These are phyloP conservation scores for Poecilia wingei DNA, from an alignment of 2,797 vertebrate genomes.

Conservation along the genomic window DNA sequence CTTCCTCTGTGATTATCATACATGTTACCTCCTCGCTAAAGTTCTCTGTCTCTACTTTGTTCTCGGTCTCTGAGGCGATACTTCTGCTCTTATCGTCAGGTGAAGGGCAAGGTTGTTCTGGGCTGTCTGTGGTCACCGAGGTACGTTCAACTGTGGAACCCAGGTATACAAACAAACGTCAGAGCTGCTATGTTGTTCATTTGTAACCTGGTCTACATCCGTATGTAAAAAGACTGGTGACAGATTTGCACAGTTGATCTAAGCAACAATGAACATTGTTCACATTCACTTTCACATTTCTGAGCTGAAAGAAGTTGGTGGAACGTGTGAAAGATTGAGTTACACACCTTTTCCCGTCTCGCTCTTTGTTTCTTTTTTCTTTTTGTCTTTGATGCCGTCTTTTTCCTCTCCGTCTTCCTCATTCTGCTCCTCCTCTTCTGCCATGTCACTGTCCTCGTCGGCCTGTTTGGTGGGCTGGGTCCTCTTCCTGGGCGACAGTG, in stretches of 20 bases:
- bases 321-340: too few species aligned
- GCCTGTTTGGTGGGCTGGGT: constrained; percentile 84
- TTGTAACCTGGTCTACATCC: neutral
- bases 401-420: constrained; percentile 82
- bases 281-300: neutral
- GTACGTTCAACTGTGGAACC: constrained; percentile 52
- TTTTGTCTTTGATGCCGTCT: constrained; percentile 73
- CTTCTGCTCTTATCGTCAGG: constrained; percentile 73
- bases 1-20: constrained; percentile 46
- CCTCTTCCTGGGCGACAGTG: constrained; percentile 87
- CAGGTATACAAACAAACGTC: constrained; percentile 2
- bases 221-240: neutral
- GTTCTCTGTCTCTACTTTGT: constrained; percentile 53
- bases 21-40: constrained; percentile 35
- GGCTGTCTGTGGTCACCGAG: constrained; percentile 42
- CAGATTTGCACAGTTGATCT: neutral
- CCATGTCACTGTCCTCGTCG: constrained; percentile 88
- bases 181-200: neutral
- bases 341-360: constrained; percentile 57
- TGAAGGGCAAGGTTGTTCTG: constrained; percentile 22
- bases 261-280: neutral
- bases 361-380: constrained; percentile 39
- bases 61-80: constrained; percentile 72
- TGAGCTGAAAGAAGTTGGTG: neutral
- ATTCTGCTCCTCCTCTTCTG: constrained; percentile 78